Evolutionary conservation across 53 echinoderm and acorn worm genomes (phyloP).

Genomic region (Hippasteria phrygiana): DNA sequence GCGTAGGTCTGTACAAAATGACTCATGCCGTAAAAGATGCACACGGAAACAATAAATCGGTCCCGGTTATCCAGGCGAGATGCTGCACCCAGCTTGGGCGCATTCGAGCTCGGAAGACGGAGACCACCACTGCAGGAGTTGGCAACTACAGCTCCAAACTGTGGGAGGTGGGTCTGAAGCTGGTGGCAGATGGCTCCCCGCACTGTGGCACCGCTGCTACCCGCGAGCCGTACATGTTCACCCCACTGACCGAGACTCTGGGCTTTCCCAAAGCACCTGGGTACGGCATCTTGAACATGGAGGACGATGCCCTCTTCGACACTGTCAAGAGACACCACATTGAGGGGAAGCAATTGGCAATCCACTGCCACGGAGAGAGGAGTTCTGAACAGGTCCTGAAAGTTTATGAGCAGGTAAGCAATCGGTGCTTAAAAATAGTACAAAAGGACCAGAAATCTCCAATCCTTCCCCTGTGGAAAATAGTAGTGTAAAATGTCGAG

Average conservation of each 20-base stretch:
- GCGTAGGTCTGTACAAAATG: conserved; percentile 61
- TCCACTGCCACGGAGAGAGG: conserved; percentile 76
- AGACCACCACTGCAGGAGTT: not conserved
- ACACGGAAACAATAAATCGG: not conserved
- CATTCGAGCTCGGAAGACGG: not conserved
- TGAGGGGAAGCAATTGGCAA: conserved; percentile 65
- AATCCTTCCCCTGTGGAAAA: not conserved
- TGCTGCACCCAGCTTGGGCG: conserved; percentile 21
- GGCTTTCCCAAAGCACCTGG: conserved; percentile 74
- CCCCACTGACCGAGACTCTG: conserved; percentile 71
- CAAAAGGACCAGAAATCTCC: not conserved
- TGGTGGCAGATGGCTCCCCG: conserved; percentile 62
- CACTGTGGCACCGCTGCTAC: conserved; percentile 64
- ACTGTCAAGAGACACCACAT: conserved; percentile 60
- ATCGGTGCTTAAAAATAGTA: not conserved
- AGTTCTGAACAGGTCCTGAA: conserved; percentile 68
- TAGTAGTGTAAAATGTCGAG: not conserved
- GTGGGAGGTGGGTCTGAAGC: conserved; percentile 60
- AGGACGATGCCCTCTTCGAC: conserved; percentile 47
- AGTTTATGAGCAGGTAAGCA: conserved; percentile 72
- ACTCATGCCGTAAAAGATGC: conserved; percentile 45
- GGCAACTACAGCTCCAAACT: conserved; percentile 59
- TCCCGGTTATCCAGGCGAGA: not conserved
- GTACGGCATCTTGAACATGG: conserved; percentile 72
- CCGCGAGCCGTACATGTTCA: conserved; percentile 58